Percentiles rank a stretch among this genome's conserved stretches.
Conservation (phyloP, 2,113 vertebrate species). For the Etheostoma spectabile region DNA sequence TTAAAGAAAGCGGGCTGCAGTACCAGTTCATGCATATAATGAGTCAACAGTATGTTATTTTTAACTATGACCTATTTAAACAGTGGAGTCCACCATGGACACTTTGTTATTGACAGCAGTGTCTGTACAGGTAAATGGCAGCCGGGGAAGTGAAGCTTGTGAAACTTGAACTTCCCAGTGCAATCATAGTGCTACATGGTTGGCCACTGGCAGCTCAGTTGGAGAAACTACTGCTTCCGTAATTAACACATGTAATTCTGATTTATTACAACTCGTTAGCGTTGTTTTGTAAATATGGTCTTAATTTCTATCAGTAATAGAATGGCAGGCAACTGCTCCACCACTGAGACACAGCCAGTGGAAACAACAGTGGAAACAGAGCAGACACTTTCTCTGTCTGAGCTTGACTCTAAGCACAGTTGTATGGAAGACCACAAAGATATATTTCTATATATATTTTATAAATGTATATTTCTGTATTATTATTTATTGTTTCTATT, state of each 20-base stretch:
- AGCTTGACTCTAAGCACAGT: neutral
- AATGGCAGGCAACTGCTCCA: too few relatives aligned
- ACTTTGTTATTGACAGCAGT: neutral
- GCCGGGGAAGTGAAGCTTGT: neutral
- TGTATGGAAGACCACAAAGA: neutral
- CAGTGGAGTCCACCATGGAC: neutral
- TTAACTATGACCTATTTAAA: neutral
- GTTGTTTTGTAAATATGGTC: neutral
- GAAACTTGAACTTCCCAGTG: neutral
- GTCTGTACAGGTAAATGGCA: neutral
- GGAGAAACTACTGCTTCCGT: neutral
- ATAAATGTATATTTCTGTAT: too few relatives aligned
- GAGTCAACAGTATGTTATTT: slow-evolving; percentile 13
- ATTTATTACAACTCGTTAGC: neutral
- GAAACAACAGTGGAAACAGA: neutral
- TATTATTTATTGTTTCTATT: too few relatives aligned
- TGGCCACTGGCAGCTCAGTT: neutral
- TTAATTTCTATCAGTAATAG: neutral
- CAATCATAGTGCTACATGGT: neutral
- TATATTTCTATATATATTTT: neutral
- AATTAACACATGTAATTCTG: too few relatives aligned
- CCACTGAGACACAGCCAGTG: too few relatives aligned
- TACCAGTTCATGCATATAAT: slow-evolving; percentile 10
- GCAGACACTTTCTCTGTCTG: neutral
- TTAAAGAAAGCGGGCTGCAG: neutral